Conservation (phyloP, 2,113 vertebrate species). For the Phalacrocorax aristotelis region DNA sequence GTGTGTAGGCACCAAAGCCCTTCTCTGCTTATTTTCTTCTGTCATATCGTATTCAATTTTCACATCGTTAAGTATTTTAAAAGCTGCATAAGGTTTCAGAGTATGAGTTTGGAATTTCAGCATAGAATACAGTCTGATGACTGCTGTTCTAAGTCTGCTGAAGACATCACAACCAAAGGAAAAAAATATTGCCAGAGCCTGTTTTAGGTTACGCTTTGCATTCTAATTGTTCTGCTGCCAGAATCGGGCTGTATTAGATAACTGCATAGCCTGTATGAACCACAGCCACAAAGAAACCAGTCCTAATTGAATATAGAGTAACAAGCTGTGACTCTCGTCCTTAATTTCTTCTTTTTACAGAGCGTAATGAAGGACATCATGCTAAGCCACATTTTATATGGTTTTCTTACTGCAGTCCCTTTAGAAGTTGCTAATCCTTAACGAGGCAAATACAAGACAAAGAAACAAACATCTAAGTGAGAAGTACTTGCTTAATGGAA, state of each 20-base stretch:
- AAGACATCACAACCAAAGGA: neutral
- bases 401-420: neutral
- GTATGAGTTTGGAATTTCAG: neutral
- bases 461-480: neutral
- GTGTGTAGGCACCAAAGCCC: neutral
- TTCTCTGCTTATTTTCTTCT: neutral
- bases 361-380: neutral
- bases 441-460: neutral
- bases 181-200: neutral
- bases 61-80: neutral
- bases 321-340: constrained; percentile 24
- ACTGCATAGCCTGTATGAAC: neutral
- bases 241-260: neutral
- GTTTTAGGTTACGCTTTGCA: constrained; percentile 1
- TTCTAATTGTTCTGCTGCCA: constrained; percentile 9
- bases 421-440: neutral
- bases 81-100: neutral
- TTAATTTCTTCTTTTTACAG: constrained; percentile 15
- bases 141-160: neutral
- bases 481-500: neutral
- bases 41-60: neutral
- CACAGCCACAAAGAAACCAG: neutral
- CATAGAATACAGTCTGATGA: neutral
- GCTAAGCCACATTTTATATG: neutral
- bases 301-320: constrained; percentile 21